These are phyloP conservation scores for Heliconius erato DNA, from an alignment of 2,888 invertebrate species.

Conservation along the genomic window DNA sequence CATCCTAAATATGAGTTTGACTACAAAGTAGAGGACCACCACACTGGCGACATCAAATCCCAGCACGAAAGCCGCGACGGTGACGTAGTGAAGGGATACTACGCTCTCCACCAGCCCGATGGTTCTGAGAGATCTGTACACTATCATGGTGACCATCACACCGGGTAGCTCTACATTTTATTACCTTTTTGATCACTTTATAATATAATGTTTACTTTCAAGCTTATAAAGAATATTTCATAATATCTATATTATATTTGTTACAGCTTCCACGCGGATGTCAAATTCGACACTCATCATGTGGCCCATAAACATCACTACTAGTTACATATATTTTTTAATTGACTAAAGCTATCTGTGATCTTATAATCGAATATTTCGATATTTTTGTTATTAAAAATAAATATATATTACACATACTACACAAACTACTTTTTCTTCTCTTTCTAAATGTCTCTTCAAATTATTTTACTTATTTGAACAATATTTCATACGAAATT, in stretches of 20 bases:
- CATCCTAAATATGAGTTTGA: not conserved
- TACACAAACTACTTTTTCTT: too few relatives aligned
- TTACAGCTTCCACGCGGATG: constrained; percentile 77
- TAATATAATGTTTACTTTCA: constrained; percentile 42
- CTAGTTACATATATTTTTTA: constrained; percentile 15
- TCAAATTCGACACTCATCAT: constrained; percentile 77
- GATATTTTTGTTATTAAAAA: not conserved
- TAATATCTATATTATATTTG: not conserved
- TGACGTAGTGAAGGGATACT: constrained; percentile 66
- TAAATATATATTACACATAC: constrained; percentile 46
- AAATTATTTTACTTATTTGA: too few relatives aligned
- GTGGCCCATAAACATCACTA: constrained; percentile 67
- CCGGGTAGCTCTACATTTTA: too few relatives aligned
- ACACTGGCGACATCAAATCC: not conserved
- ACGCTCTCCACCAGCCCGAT: constrained; percentile 75
- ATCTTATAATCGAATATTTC: not conserved
- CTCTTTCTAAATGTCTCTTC: too few relatives aligned
- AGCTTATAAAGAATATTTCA: not conserved
- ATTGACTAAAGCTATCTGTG: constrained; percentile 20
- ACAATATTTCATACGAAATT: too few relatives aligned
- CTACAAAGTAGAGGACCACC: not conserved
- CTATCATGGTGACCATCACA: constrained; percentile 56
- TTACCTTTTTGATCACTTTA: too few relatives aligned
- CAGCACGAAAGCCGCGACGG: not conserved
- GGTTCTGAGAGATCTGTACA: constrained; percentile 68